Conservation (phyloP, 1,140 invertebrate genomes). For the Tenebrio molitor region DNA sequence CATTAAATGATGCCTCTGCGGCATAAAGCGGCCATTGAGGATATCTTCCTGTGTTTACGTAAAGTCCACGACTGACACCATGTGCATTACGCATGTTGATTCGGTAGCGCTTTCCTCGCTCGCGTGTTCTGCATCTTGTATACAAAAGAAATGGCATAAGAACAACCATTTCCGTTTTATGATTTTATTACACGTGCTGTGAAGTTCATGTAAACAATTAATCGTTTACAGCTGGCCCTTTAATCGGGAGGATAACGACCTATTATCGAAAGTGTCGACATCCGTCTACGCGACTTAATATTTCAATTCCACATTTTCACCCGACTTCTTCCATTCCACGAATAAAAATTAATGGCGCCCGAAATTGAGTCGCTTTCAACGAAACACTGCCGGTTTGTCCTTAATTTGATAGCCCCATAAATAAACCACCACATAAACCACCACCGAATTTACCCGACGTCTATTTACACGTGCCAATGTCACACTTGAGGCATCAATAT, state of each 20-base stretch:
- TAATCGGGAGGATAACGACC: constrained; percentile 26
- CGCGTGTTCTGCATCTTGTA: constrained; percentile 42
- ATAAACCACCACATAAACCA: neutral
- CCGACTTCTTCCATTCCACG: neutral
- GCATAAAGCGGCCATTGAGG: constrained; percentile 44
- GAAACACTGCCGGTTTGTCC: neutral
- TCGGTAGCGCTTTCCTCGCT: constrained; percentile 1
- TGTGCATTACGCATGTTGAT: constrained; percentile 45
- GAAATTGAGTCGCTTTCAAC: constrained; percentile 21
- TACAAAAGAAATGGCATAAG: constrained; percentile 50
- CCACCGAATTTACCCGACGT: neutral
- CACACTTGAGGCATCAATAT: constrained; percentile 20
- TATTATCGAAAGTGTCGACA: constrained; percentile 29
- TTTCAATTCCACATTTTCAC: neutral
- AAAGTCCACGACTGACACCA: constrained; percentile 42
- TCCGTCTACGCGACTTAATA: neutral
- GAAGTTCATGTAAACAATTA: constrained; percentile 35
- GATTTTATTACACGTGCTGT: constrained; percentile 49
- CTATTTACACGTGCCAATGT: constrained; percentile 7
- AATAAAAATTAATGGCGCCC: constrained; percentile 15
- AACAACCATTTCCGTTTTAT: constrained; percentile 49
- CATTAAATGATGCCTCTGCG: constrained; percentile 5
- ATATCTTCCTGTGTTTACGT: constrained; percentile 50
- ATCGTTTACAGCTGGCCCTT: constrained; percentile 27
- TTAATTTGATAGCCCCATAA: constrained; percentile 3